Percentiles rank a stretch among this genome's conserved stretches.
phyloP scores from a whole-genome alignment of 2,797 vertebrate species.

The Phrynocephalus vlangalii region DNA sequence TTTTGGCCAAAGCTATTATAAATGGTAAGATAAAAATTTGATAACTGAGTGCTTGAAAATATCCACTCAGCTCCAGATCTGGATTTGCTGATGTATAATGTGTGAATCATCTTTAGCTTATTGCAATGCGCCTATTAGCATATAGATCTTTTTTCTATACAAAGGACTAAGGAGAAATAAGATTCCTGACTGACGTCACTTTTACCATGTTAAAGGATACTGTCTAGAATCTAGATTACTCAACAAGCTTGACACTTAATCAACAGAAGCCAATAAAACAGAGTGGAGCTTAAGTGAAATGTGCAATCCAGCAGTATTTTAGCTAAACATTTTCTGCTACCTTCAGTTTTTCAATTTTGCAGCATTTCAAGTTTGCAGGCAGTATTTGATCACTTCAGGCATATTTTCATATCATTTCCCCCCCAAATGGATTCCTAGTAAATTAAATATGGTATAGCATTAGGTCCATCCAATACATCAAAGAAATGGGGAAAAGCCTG shows the following conservation, averaged over 20 bases:
- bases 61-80: not conserved
- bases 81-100: not conserved
- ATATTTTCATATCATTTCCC: constrained; percentile 39
- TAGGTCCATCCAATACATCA: constrained; percentile 18
- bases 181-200: constrained; percentile 49
- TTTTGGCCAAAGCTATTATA: not conserved
- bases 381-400: constrained; percentile 59
- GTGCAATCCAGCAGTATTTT: constrained; percentile 66
- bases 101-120: constrained; percentile 7
- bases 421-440: constrained; percentile 36
- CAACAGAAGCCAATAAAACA: constrained; percentile 62
- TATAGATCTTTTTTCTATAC: constrained; percentile 58
- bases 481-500: constrained; percentile 33
- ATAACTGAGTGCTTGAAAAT: not conserved
- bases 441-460: constrained; percentile 37
- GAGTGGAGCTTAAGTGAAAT: constrained; percentile 61
- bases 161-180: constrained; percentile 69
- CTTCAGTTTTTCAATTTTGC: constrained; percentile 55
- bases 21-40: not conserved
- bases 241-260: constrained; percentile 73
- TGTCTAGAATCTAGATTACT: constrained; percentile 65
- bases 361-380: constrained; percentile 48
- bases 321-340: constrained; percentile 44
- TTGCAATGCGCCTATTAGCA: constrained; percentile 47
- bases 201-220: constrained; percentile 63